Conservation (phyloP, 2,888 invertebrate species). For the Dryomyza anilis region DNA sequence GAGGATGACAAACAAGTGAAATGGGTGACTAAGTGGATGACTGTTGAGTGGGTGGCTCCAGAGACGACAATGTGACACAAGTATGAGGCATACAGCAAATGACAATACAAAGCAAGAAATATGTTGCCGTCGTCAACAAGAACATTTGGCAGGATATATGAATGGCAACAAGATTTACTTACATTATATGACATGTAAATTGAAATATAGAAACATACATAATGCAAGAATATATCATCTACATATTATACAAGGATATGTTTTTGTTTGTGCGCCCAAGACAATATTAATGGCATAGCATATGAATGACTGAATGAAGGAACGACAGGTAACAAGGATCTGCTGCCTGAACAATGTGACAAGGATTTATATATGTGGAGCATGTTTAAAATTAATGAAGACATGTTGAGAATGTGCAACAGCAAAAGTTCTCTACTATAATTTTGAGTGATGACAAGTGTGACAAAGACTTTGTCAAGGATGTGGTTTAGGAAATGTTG, state of each 20-base stretch:
- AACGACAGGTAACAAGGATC: slow-evolving; percentile 17
- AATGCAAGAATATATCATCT: too few species aligned
- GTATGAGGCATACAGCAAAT: slow-evolving; percentile 4
- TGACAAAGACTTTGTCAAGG: neutral
- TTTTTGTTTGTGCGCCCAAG: too few species aligned
- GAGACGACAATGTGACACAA: neutral
- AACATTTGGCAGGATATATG: slow-evolving; percentile 22
- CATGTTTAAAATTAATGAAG: slow-evolving; percentile 16
- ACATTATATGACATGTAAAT: neutral
- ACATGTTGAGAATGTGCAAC: neutral
- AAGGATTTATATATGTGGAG: neutral
- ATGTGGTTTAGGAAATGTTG: too few species aligned
- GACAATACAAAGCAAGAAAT: too few species aligned
- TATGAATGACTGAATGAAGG: neutral
- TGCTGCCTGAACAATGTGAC: neutral
- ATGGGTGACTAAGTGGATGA: slow-evolving; percentile 43
- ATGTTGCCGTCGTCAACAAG: too few species aligned
- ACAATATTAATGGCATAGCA: slow-evolving; percentile 9
- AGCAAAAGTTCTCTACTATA: too few species aligned
- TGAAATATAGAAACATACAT: slow-evolving; percentile 16
- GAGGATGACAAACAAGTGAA: slow-evolving; percentile 48
- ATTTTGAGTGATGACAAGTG: neutral
- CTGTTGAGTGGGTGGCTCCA: neutral
- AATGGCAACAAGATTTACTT: slow-evolving; percentile 16
- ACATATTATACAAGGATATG: neutral